Conservation (phyloP, 2,113 vertebrate genomes). For the Lycaon pictus region DNA sequence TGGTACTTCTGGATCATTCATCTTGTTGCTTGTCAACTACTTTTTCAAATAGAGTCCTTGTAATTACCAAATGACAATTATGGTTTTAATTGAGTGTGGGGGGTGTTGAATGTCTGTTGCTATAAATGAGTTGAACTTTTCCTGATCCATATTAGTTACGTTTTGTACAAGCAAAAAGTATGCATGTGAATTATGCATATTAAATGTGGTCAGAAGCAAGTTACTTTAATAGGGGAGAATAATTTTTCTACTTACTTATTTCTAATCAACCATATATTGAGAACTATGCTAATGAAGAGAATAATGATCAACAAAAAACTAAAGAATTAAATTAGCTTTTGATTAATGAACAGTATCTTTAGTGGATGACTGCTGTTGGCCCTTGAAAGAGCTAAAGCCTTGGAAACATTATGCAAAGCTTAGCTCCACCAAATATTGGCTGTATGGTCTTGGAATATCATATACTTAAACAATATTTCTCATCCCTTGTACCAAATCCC, state of each 20-base stretch:
- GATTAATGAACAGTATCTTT: background rate
- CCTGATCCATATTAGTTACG: background rate
- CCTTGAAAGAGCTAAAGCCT: background rate
- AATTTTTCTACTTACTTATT: conserved; percentile 24
- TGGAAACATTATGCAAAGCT: background rate
- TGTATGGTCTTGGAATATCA: background rate
- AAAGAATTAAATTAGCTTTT: background rate
- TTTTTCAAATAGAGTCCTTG: conserved; percentile 15
- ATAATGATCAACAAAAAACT: background rate
- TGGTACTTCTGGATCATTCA: background rate
- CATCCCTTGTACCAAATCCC: background rate
- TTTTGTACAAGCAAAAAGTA: background rate
- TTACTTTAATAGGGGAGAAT: background rate
- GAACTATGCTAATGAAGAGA: background rate
- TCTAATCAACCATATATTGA: background rate
- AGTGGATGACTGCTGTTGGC: background rate
- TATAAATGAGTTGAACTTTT: conserved; percentile 13
- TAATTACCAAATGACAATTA: conserved; percentile 54
- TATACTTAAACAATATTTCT: background rate
- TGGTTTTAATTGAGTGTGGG: background rate
- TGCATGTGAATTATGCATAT: background rate
- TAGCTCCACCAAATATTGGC: background rate
- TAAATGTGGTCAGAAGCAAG: background rate
- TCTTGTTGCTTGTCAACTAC: background rate
- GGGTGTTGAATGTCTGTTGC: background rate